Evolutionary conservation across 1,140 invertebrate genomes (phyloP), one percentile per base, ranked within the genome.

Genomic region (Diorhabda carinulata): DNA sequence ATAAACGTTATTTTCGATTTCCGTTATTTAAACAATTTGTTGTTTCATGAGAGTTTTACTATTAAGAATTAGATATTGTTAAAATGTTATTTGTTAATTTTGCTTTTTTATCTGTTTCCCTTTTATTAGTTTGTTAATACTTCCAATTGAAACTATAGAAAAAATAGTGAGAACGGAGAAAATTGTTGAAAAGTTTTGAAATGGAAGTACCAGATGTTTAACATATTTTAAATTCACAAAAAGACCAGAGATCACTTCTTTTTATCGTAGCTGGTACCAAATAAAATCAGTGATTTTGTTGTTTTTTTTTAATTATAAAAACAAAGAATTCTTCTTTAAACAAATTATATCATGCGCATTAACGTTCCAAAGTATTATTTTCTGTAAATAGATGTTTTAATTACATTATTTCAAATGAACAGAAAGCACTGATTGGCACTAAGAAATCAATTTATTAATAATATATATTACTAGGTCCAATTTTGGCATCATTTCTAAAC

Each of bases 121-220:
- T 52, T 52, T 52, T 8, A 52, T 52, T 52, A 52, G 47, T 52
- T 52, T 52, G 47, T 52, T 52, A 52, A 52, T 52, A 52, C 47
- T 52, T 52, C 47, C 6, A 52, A 8, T 8, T 8, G 47, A 52
- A 52, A 52, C 47, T 8, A 8, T 52, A 52, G 2, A 52, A 52
- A 52, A 52, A 52, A 52, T 52, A 52, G 47, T 52, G 47, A 52
- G 47, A 52, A 52, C n/a, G 47, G 47, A 52, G 47, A 52, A n/a
- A 52, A 8, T 52, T 52, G 47, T 52, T 8, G 47, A 52, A 52
- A 52, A n/a, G 47, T 52, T 8, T n/a, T 8, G 47, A 52, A 52
- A 6, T 52, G 47, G 6, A n/a, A 52, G 47, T 52, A 52, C n/a
- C 25, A 52, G 6, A 52, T 52, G 1, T 52, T 52, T 52, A 52